Evolutionary conservation across 1,140 invertebrate genomes (phyloP).

Genomic region (Limonius californicus): DNA sequence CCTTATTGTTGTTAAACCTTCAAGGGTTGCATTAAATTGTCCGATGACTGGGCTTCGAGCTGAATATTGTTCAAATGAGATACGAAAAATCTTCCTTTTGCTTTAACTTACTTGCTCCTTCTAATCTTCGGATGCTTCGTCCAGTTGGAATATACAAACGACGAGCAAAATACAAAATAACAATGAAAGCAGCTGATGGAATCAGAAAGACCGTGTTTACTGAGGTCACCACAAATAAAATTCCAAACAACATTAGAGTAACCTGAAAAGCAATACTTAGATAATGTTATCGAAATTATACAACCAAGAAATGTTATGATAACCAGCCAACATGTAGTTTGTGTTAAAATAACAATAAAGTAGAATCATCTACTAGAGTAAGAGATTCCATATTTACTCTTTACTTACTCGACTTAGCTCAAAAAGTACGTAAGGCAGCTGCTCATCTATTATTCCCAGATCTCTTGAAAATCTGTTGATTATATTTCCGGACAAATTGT

Average conservation of each 20-base stretch:
- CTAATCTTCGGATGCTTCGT: slow-evolving; percentile 61
- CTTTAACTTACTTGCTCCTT: slow-evolving; percentile 55
- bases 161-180: slow-evolving; percentile 55
- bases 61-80: no score
- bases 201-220: slow-evolving; percentile 15
- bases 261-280: neutral
- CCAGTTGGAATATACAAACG: slow-evolving; percentile 61
- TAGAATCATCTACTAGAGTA: no score
- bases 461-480: slow-evolving; percentile 63
- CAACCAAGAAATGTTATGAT: no score
- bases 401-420: neutral
- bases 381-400: no score
- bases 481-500: slow-evolving; percentile 48
- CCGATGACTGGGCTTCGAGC: slow-evolving; percentile 76
- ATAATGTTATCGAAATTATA: no score
- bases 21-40: slow-evolving; percentile 80
- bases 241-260: neutral
- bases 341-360: no score
- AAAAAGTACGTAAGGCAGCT: slow-evolving; percentile 49
- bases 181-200: slow-evolving; percentile 44
- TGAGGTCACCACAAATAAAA: slow-evolving; percentile 4
- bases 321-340: no score
- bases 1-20: slow-evolving; percentile 83
- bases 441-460: slow-evolving; percentile 59
- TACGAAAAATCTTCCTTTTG: no score